Evolutionary conservation across 2,797 vertebrate genomes (phyloP).

Genomic region (Todus mexicanus): DNA sequence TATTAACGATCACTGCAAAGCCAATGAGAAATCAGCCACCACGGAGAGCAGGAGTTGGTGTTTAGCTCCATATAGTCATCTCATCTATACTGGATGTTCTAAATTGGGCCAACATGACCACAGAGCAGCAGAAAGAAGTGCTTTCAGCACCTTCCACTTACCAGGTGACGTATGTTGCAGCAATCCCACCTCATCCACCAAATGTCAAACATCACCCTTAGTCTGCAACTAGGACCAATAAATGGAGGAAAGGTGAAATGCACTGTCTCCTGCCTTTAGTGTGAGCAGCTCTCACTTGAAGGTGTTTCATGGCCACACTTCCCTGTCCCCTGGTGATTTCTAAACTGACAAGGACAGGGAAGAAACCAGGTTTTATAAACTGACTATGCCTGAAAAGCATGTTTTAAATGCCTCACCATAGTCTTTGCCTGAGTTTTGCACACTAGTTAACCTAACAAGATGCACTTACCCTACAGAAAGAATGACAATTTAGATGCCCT

Average conservation of each 20-base stretch:
- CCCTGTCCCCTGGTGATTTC: accelerated
- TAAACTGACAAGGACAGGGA: neutral
- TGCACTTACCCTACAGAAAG: neutral
- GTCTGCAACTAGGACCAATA: neutral
- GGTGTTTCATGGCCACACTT: neutral
- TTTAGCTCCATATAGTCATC: neutral
- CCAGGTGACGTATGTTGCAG: neutral
- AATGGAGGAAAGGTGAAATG: neutral
- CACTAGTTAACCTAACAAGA: neutral
- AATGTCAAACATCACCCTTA: neutral
- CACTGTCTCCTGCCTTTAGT: neutral
- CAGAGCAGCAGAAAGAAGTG: neutral
- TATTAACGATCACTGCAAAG: neutral
- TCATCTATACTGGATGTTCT: accelerated
- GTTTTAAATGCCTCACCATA: neutral
- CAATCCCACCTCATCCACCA: neutral
- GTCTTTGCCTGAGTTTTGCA: neutral
- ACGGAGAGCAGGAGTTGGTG: neutral
- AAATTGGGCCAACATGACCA: neutral
- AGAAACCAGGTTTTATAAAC: neutral
- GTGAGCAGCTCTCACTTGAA: neutral
- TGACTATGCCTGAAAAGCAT: neutral
- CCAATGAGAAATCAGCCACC: accelerated
- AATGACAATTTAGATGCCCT: neutral
- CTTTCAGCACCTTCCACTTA: neutral